These are phyloP conservation scores for Brotula barbata DNA, from an alignment of 2,797 vertebrate genomes.

Conservation along the genomic window DNA sequence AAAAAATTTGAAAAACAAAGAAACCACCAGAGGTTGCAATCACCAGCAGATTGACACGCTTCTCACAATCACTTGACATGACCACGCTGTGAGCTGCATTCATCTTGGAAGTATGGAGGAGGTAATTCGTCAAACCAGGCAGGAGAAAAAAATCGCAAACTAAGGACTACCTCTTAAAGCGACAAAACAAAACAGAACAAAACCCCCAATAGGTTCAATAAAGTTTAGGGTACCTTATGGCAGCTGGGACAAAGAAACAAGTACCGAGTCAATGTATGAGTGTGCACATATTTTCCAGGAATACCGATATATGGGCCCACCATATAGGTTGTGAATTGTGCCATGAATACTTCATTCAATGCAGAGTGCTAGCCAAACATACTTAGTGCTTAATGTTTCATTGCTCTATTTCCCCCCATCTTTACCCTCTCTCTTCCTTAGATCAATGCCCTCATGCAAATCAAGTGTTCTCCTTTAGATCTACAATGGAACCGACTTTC, in stretches of 20 bases:
- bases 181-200: slow-evolving; percentile 19
- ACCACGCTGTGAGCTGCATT: no score
- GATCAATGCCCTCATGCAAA: slow-evolving; percentile 75
- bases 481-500: slow-evolving; percentile 71
- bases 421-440: slow-evolving; percentile 53
- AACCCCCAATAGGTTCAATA: slow-evolving; percentile 4
- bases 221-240: slow-evolving; percentile 1
- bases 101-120: no score
- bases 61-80: no score
- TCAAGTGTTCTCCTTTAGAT: slow-evolving; percentile 68
- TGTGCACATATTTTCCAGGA: slow-evolving; percentile 31
- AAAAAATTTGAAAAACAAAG: no score
- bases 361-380: slow-evolving; percentile 59
- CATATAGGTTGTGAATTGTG: slow-evolving; percentile 50
- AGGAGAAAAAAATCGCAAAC: no score
- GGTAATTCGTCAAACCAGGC: no score
- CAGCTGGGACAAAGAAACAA: slow-evolving; percentile 18
- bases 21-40: no score
- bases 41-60: no score
- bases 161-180: slow-evolving; percentile 2
- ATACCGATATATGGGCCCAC: slow-evolving; percentile 34
- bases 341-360: slow-evolving; percentile 30
- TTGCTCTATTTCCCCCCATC: slow-evolving; percentile 59
- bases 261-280: slow-evolving; percentile 1
- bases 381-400: slow-evolving; percentile 64